Base-by-base conservation (phyloP, 2,888 invertebrate species). In the Andrena praecox region DNA sequence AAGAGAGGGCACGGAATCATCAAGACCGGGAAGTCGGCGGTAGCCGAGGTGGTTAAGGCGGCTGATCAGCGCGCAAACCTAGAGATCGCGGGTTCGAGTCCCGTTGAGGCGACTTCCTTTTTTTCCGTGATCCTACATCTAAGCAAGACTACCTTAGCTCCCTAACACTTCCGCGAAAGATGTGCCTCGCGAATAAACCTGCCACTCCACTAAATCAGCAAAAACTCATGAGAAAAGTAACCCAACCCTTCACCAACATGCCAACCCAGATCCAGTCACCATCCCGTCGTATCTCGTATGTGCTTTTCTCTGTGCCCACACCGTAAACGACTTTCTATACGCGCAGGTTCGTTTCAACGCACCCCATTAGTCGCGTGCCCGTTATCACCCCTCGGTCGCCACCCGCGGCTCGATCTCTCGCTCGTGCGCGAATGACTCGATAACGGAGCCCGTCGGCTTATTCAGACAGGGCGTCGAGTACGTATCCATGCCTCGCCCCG, bases 341-440 rank as follows among this genome's bases (percentile, higher is more conserved):
- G n/a, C 31, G 60, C n/a, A 66, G 42, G 42, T 48, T 52, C 16
- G 59, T 8, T 50, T 20, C 33, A 77, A 77, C 48, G 54, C 33
- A 27, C 31, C 35, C 16, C 16, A 31, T 68, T 35, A 52, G 50
- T 8, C 27, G 6, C 4, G 7, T 50, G 50, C 56, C 31, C 20
- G n/a, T 68, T 68, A 56, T 56, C 68, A 35, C 27, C 56, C 31
- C 16, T 48, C 68, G 8, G 64, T 79, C 77, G 29, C 20, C 52
- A 16, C n/a, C 5, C 24, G 31, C n/a, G 35, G 48, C 77, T 60
- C 63, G 70, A 60, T 77, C 56, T 6, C 70, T 52, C 77, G 77
- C 59, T 77, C 64, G 63, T 56, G 69, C 64, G 69, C 50, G 35
- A 79, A 77, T 69, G 77, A 78, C 75, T 78, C 78, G 78, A 78